Evolutionary conservation across 2,888 invertebrate species (phyloP).

Genomic region (Drosophila nigricruria): DNA sequence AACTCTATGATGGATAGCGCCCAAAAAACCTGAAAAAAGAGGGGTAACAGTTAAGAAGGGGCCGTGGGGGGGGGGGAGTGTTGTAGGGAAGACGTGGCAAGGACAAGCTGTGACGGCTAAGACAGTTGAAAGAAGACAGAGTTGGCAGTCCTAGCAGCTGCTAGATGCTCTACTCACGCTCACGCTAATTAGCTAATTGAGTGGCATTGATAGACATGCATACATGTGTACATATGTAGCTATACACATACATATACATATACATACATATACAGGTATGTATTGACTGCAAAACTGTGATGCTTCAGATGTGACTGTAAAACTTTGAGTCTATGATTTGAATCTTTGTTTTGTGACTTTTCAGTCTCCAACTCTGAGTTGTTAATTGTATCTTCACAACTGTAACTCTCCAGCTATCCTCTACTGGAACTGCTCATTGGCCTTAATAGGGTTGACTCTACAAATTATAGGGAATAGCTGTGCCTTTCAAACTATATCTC

Average conservation of each 20-base stretch:
- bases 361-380: neutral
- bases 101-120: neutral
- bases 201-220: neutral
- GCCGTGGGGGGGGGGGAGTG: neutral
- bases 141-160: neutral
- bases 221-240: neutral
- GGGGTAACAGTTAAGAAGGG: neutral
- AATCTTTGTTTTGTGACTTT: neutral
- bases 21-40: neutral
- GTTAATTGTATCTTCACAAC: neutral
- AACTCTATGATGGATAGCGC: slow-evolving; percentile 37
- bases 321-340: too few species aligned
- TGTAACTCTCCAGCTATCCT: neutral
- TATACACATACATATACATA: too few species aligned
- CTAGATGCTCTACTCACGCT: slow-evolving; percentile 12
- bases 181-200: slow-evolving; percentile 1
- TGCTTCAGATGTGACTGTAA: neutral
- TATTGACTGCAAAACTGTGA: slow-evolving; percentile 1
- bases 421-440: too few species aligned
- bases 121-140: slow-evolving; percentile 11
- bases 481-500: neutral
- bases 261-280: neutral
- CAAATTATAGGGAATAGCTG: too few species aligned
- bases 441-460: too few species aligned
- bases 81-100: neutral